These are phyloP conservation scores for Taenaris catops DNA, from an alignment of 2,888 invertebrate genomes.

Conservation along the genomic window DNA sequence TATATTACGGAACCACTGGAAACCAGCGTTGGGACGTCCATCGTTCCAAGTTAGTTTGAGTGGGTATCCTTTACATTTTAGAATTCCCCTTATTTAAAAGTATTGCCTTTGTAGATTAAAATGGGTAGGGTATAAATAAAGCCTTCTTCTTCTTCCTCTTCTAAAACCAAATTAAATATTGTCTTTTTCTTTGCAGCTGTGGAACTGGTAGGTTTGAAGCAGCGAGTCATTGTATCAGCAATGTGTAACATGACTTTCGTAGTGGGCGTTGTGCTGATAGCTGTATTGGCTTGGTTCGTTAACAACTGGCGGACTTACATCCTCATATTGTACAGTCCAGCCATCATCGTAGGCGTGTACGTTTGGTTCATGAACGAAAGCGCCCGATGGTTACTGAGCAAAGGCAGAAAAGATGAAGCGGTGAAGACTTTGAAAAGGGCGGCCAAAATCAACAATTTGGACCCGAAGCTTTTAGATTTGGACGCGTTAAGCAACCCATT, in stretches of 20 bases:
- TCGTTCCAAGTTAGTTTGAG: too few relatives aligned
- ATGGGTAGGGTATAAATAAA: too few relatives aligned
- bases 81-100: too few relatives aligned
- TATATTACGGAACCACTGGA: too few relatives aligned
- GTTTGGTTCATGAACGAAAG: conserved; percentile 88
- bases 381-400: conserved; percentile 88
- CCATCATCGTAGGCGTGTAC: conserved; percentile 83
- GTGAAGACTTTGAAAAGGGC: conserved; percentile 81
- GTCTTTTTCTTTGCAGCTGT: conserved; percentile 77
- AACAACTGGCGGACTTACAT: conserved; percentile 86
- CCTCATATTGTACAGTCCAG: conserved; percentile 85
- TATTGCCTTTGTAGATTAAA: too few relatives aligned
- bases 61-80: too few relatives aligned
- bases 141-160: neutral
- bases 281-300: conserved; percentile 85
- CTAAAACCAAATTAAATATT: neutral
- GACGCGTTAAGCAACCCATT: conserved; percentile 63
- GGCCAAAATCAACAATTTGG: conserved; percentile 81
- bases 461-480: conserved; percentile 66
- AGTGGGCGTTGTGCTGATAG: conserved; percentile 85
- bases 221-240: conserved; percentile 86
- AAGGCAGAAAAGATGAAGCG: conserved; percentile 83
- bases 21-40: too few relatives aligned
- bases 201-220: conserved; percentile 88
- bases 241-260: conserved; percentile 88